A percentile compares a stretch with the other conserved stretches of the same genome.
Evolutionary conservation across 2,113 vertebrate species (phyloP).

Genomic region (Cyanoderma ruficeps): DNA sequence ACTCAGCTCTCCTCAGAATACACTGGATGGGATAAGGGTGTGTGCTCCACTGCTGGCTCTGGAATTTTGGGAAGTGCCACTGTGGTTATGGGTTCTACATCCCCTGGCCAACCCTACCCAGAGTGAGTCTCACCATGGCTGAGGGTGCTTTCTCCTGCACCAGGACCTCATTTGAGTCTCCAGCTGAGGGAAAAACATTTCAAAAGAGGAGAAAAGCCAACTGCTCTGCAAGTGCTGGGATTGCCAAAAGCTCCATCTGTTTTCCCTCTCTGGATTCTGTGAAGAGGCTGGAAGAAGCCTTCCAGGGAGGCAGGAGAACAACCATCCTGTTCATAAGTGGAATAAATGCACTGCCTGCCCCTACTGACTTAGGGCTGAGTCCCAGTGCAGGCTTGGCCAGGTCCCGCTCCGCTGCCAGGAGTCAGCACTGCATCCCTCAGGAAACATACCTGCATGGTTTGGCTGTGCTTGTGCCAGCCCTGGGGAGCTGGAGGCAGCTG

Average conservation of each 20-base stretch:
- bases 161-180: conserved; percentile 4
- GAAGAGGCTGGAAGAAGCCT: background rate
- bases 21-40: accelerated
- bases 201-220: conserved; percentile 62
- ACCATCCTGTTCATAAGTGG: background rate
- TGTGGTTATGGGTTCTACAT: background rate
- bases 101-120: background rate
- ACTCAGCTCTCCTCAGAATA: background rate
- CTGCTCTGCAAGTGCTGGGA: background rate
- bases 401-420: background rate
- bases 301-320: background rate
- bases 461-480: background rate
- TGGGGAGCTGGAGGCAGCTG: background rate
- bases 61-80: background rate
- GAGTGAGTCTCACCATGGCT: background rate
- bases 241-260: conserved; percentile 71
- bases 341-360: background rate
- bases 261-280: conserved; percentile 14
- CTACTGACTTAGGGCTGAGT: background rate
- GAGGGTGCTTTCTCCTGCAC: background rate
- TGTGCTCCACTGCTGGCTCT: accelerated
- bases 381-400: background rate
- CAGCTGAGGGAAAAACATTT: background rate
- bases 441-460: background rate
- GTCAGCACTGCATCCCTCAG: accelerated